phyloP scores from a whole-genome alignment of 2,888 invertebrate genomes.

The Drosophila limbata region DNA sequence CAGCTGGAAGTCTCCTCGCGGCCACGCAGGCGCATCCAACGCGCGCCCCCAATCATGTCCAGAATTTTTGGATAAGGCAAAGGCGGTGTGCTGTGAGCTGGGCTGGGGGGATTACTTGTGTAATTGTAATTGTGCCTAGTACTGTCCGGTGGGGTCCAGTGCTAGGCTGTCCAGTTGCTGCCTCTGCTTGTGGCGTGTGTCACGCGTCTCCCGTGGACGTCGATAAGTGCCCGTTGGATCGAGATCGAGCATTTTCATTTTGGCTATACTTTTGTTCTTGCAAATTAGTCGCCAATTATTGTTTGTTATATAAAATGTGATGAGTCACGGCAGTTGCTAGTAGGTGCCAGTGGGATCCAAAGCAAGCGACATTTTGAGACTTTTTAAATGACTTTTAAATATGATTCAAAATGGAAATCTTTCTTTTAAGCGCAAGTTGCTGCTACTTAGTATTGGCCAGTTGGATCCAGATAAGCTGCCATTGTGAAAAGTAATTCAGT shows the following conservation, averaged over 20 bases:
- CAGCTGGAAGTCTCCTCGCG: slow-evolving; percentile 86
- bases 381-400: slow-evolving; percentile 35
- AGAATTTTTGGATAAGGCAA: slow-evolving; percentile 75
- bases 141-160: slow-evolving; percentile 85
- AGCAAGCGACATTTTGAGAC: slow-evolving; percentile 80
- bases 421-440: not conserved
- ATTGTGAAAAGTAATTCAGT: slow-evolving; percentile 59
- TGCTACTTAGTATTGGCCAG: slow-evolving; percentile 83
- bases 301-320: not conserved
- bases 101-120: not conserved
- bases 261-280: slow-evolving; percentile 25
- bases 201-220: slow-evolving; percentile 77
- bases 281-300: slow-evolving; percentile 4
- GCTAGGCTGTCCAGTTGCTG: slow-evolving; percentile 41
- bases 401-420: not conserved
- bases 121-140: slow-evolving; percentile 57
- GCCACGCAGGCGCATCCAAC: slow-evolving; percentile 84
- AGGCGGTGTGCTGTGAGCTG: slow-evolving; percentile 55
- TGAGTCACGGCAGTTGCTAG: slow-evolving; percentile 45
- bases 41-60: slow-evolving; percentile 77
- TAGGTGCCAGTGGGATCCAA: slow-evolving; percentile 85
- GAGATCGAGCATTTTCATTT: slow-evolving; percentile 74
- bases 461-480: slow-evolving; percentile 84
- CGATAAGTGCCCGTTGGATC: slow-evolving; percentile 84
- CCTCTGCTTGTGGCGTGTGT: slow-evolving; percentile 68